Base-by-base conservation (phyloP, 1,140 invertebrate genomes). In the Gryllus bimaculatus region DNA sequence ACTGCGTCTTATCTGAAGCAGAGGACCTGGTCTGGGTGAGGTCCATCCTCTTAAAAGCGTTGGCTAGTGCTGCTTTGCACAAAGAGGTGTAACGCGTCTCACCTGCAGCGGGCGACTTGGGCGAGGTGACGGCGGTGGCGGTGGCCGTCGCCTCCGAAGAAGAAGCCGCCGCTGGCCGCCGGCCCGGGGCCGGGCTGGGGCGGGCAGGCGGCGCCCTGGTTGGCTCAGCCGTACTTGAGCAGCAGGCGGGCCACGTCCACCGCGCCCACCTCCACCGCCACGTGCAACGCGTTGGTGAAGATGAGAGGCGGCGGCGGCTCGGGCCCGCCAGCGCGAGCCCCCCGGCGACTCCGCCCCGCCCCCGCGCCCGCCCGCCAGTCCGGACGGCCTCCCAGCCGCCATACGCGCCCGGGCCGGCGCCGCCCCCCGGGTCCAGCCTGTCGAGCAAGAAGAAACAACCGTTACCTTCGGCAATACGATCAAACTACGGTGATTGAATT, bases 251-350 rank as follows among this genome's bases (percentile, higher is more conserved):
- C 84, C 1, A 89, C 89, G 80, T 90, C 89, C 20, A 88, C 82
- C 0, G 90, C 86, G n/a, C 86, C 86, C 81, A 88, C 85, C 80
- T 89, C 88, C 20, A 91, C 87, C 7, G 89, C 89, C 75, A 89
- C 83, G 83, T 90, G 89, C 0, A 91, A 84, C 8, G 89, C 88
- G 81, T 89, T 90, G 80, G 84, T 86, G 82, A 90, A 90, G 47
- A 89, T 86, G 2, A 86, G 83, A 8, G 87, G 88, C 7, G 81
- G 15, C 6, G n/a, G 77, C 13, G 79, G 79, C 8, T 78, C 80
- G 8, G 81, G 8, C 78, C 79, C 74, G 79, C 74, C 3, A 80
- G 82, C 48, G 77, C 26, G 26, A 39, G 26, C 26, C 26, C 26
- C 26, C 26, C 1, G 26, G 26, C 54, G 10, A 66, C 54, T 66